Conservation (phyloP, 2,113 vertebrate species). For the Chlorodrepanis virens region DNA sequence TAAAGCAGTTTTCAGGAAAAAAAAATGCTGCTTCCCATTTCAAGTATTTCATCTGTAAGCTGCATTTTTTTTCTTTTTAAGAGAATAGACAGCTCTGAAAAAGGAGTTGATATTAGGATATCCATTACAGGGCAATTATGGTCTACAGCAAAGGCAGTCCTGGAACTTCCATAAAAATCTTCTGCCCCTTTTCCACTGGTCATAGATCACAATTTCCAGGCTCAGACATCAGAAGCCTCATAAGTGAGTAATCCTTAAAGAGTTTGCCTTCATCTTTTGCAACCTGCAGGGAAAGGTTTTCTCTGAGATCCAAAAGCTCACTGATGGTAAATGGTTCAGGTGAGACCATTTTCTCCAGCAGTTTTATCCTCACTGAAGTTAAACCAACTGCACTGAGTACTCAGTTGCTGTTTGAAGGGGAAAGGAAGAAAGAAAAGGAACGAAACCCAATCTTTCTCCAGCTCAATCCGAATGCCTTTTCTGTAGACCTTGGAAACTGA, state of each 20-base stretch:
- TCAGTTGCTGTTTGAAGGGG: slow-evolving; percentile 44
- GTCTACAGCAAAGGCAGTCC: neutral
- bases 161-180: slow-evolving; percentile 45
- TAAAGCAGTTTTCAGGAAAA: neutral
- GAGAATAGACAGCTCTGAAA: neutral
- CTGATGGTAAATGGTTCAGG: slow-evolving; percentile 45
- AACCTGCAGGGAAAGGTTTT: slow-evolving; percentile 59
- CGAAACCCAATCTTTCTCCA: neutral
- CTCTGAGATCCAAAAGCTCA: slow-evolving; percentile 52
- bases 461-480: slow-evolving; percentile 3
- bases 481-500: neutral
- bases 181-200: slow-evolving; percentile 36
- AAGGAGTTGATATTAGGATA: neutral
- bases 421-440: neutral
- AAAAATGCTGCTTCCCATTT: neutral
- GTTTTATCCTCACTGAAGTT: slow-evolving; percentile 55
- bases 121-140: slow-evolving; percentile 16
- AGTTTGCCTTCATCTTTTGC: slow-evolving; percentile 55
- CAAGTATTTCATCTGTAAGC: neutral
- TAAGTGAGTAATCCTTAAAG: slow-evolving; percentile 56
- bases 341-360: slow-evolving; percentile 51
- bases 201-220: slow-evolving; percentile 54
- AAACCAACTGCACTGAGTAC: slow-evolving; percentile 16
- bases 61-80: neutral
- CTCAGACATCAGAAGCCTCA: slow-evolving; percentile 43